These are phyloP conservation scores for Stenchaetothrips biformis DNA, from an alignment of 2,888 invertebrate species.

Conservation along the genomic window DNA sequence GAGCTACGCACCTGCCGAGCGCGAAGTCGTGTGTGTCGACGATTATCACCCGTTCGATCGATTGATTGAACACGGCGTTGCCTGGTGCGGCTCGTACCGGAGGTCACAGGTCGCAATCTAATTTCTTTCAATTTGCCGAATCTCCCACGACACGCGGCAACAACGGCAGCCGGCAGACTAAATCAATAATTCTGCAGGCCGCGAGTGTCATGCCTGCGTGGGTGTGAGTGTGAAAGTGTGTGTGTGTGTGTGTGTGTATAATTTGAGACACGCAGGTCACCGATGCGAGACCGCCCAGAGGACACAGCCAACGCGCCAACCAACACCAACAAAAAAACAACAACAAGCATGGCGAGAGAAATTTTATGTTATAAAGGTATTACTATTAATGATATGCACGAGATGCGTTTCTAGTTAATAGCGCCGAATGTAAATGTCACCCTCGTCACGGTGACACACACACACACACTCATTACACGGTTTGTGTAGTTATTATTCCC, in stretches of 20 bases:
- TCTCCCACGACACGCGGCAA: too few species aligned
- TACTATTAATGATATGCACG: not conserved
- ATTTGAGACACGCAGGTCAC: not conserved
- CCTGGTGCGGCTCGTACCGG: too few species aligned
- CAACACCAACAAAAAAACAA: not conserved
- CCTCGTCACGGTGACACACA: not conserved
- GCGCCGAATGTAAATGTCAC: not conserved
- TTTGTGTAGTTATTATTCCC: not conserved
- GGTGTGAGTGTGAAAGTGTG: not conserved
- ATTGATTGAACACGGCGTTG: not conserved
- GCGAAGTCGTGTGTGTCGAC: too few species aligned
- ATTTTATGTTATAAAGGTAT: not conserved
- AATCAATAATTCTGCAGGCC: too few species aligned
- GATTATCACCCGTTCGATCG: too few species aligned
- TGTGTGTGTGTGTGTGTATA: not conserved
- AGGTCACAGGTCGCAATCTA: not conserved
- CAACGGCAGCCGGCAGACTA: too few species aligned
- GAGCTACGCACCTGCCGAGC: not conserved
- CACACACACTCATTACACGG: constrained; percentile 4
- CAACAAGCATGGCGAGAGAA: too few species aligned
- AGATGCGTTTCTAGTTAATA: not conserved
- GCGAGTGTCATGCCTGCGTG: too few species aligned
- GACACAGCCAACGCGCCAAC: not conserved
- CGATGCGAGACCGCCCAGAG: not conserved
- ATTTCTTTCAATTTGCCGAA: too few species aligned